Evolutionary conservation across 2,888 invertebrate genomes (phyloP).

Genomic region (Steinernema hermaphroditum): DNA sequence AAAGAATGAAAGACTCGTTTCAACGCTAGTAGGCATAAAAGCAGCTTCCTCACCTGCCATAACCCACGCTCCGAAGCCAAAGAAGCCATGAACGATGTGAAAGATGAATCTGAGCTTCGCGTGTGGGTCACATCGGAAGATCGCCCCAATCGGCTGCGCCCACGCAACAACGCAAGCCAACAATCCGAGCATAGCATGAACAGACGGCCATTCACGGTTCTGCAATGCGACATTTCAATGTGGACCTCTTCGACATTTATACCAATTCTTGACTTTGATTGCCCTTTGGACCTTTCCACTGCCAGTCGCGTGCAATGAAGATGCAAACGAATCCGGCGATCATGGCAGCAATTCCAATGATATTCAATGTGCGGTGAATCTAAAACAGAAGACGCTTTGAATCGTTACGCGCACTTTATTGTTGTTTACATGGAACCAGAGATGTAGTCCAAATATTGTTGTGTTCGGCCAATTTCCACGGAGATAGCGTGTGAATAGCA

Average conservation of each 20-base stretch:
- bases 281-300: slow-evolving; percentile 48
- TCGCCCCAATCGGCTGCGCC: slow-evolving; percentile 52
- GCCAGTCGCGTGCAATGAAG: slow-evolving; percentile 50
- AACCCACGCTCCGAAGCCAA: slow-evolving; percentile 45
- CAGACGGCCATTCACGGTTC: slow-evolving; percentile 46
- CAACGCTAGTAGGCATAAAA: no score
- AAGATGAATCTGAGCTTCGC: slow-evolving; percentile 44
- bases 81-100: slow-evolving; percentile 49
- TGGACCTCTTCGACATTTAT: not conserved
- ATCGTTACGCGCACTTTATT: not conserved
- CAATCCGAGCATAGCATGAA: slow-evolving; percentile 51
- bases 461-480: slow-evolving; percentile 46
- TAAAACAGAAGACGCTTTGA: slow-evolving; percentile 27
- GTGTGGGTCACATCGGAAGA: slow-evolving; percentile 46
- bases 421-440: slow-evolving; percentile 50
- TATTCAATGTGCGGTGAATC: slow-evolving; percentile 48
- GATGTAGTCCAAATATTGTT: slow-evolving; percentile 40
- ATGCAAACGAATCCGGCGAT: slow-evolving; percentile 49
- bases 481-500: slow-evolving; percentile 30
- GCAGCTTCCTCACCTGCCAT: slow-evolving; percentile 41
- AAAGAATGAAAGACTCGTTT: no score
- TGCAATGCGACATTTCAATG: slow-evolving; percentile 1
- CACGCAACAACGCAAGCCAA: slow-evolving; percentile 50
- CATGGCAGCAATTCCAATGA: slow-evolving; percentile 46
- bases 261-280: slow-evolving; percentile 22